Conservation (phyloP, 2,797 vertebrate species). For the Pangasius krempfi region DNA sequence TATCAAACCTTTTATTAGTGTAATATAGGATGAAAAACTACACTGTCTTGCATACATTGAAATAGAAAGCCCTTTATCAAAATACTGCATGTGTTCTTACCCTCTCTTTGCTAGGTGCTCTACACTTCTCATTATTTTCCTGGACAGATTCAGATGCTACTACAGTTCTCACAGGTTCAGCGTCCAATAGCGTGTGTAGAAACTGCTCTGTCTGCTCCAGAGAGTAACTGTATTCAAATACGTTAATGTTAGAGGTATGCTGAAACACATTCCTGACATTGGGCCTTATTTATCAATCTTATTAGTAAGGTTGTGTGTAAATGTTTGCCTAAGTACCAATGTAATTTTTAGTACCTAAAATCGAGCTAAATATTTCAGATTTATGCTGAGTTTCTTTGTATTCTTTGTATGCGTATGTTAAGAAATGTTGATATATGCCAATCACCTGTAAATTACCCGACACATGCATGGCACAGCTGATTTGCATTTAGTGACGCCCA, state of each 20-base stretch:
- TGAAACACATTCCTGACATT: neutral
- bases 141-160: constrained; percentile 77
- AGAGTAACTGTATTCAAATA: constrained; percentile 78
- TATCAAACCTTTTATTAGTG: neutral
- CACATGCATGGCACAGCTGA: neutral
- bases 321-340: neutral
- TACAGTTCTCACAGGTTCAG: constrained; percentile 88
- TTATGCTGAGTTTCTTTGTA: neutral
- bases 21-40: neutral
- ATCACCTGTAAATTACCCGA: neutral
- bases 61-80: neutral
- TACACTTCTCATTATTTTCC: constrained; percentile 70
- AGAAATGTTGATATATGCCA: neutral
- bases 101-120: constrained; percentile 74
- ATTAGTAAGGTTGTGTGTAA: neutral
- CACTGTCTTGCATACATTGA: neutral
- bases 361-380: neutral
- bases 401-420: too few relatives aligned
- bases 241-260: neutral
- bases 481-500: neutral
- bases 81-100: constrained; percentile 64
- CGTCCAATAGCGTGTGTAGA: constrained; percentile 85
- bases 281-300: neutral
- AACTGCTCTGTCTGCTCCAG: constrained; percentile 89
- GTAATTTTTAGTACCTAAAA: neutral